These are phyloP conservation scores for Rousettus leschenaultii DNA, from an alignment of 2,113 vertebrate genomes.

Conservation along the genomic window DNA sequence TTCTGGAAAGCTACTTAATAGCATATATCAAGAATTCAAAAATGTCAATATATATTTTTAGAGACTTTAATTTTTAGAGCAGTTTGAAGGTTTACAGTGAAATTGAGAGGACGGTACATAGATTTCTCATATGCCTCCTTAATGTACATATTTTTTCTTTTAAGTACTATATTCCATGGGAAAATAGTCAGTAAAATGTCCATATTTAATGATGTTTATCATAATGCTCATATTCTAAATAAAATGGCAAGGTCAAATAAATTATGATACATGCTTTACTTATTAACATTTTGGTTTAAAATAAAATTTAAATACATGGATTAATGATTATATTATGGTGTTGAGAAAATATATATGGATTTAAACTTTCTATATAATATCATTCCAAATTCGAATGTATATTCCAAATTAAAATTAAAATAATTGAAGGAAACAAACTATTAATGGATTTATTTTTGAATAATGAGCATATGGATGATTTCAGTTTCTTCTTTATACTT, in stretches of 20 bases:
- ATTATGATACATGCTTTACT: neutral
- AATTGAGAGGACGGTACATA: neutral
- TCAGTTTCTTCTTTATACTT: neutral
- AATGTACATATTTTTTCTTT: neutral
- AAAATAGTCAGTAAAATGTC: neutral
- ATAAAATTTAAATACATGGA: neutral
- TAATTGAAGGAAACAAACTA: neutral
- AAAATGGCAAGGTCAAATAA: neutral
- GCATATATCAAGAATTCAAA: neutral
- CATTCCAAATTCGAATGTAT: neutral
- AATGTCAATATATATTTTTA: neutral
- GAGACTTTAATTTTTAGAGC: neutral
- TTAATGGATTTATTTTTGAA: neutral
- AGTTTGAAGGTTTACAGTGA: neutral
- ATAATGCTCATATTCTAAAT: neutral
- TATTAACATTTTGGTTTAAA: neutral
- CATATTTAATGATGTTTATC: neutral
- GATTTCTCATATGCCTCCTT: neutral
- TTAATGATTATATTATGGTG: neutral
- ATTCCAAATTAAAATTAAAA: neutral
- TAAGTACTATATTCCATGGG: neutral
- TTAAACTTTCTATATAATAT: neutral
- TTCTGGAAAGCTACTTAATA: neutral
- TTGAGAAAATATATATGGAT: neutral
- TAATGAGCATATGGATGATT: neutral